Evolutionary conservation across 2,113 vertebrate genomes (phyloP), one percentile per base, ranked within the genome.

Genomic region (Willisornis vidua): DNA sequence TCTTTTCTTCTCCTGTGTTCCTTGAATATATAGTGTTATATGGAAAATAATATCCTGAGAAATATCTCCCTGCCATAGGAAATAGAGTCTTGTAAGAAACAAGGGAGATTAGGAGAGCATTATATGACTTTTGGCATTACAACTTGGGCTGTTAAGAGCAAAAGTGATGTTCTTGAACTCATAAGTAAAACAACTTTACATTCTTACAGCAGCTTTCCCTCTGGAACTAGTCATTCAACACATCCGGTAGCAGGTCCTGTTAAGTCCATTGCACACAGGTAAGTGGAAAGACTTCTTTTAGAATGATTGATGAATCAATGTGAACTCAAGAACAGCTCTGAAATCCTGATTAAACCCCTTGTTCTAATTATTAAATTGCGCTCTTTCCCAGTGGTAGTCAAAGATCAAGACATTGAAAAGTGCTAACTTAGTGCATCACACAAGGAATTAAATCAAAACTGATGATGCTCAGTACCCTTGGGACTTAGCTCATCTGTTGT

Each of bases 1-100:
- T 5, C 0, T 9, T 54, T 55, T 54, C 24, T 52, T 43, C 4
- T 13, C 3, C 6, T 29, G 7, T 20, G 14, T 41, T 68, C n/a
- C 26, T 37, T 66, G 33, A 59, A 48, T 24, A 26, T 22, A 22
- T 28, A 29, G 5, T 28, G 7, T 70, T 84, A 73, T 46, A 24
- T 12, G 58, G 35, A 89, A 18, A 55, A 83, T 39, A 55, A 45
- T 35, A 71, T 55, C 35, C 14, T 73, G 17, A 94, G 28, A 92
- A 85, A 51, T 26, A 71, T 6, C 1, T 75, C 33, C 31, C 14
- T 78, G 16, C 2, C 22, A 28, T 3, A 46, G 22, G 46, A 84
- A 94, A 39, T 5, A 39, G 18, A 78, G 5, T 52, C 79, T 90
- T 78, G 37, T 24, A 89, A 80, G 68, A 68, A 93, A 51, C 20